Base-by-base conservation (phyloP, 37 sponge, comb jelly and placozoan species). In the Aplysina aerophoba region DNA sequence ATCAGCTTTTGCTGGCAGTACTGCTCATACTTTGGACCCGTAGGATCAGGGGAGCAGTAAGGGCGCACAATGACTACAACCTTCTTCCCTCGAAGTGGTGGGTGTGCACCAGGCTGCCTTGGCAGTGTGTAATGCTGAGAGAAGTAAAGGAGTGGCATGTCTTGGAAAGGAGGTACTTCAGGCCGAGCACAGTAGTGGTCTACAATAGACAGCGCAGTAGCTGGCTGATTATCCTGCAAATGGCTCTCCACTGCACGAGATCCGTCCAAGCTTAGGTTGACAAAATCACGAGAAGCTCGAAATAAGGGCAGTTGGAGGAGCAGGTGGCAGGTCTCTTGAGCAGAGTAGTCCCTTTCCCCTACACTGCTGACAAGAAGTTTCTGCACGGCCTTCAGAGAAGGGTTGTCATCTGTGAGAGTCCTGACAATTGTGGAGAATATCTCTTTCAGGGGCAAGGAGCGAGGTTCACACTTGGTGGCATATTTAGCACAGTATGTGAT, bases 1-100 rank as follows among this genome's bases (percentile, higher is more conserved):
- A 85, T 85, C 75, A 74, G 77, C n/a, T 39, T 44, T 62, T 85
- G 77, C 11, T 35, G 86, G 33, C 86, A 85, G 58, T 87, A 87
- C 56, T 87, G 87, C 55, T 87, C 87, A 65, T 87, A 87, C 4
- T 87, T 87, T 59, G 87, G 87, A 40, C 87, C 86, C 44, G 33
- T n/a, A 55, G 87, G 87, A 66, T 87, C 87, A 55, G 87, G 87
- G 40, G 87, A 80, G 59, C 24, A 64, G 71, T 87, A 87, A 21
- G 81, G 81, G 33, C 81, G 62, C 15, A 58, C 8, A 67, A 65
- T 87, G 71, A 87, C 87, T 5, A 87, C 34, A 8, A 80, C 71
- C 28, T 40, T 50, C 30, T 65, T 87, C 8, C 14, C 1, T 40
- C 81, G 55, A 27, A 12, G 50, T 0, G 30, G 36, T 8, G 87